phyloP scores from a whole-genome alignment of 2,888 invertebrate species.

The Sylvicola cinctus region DNA sequence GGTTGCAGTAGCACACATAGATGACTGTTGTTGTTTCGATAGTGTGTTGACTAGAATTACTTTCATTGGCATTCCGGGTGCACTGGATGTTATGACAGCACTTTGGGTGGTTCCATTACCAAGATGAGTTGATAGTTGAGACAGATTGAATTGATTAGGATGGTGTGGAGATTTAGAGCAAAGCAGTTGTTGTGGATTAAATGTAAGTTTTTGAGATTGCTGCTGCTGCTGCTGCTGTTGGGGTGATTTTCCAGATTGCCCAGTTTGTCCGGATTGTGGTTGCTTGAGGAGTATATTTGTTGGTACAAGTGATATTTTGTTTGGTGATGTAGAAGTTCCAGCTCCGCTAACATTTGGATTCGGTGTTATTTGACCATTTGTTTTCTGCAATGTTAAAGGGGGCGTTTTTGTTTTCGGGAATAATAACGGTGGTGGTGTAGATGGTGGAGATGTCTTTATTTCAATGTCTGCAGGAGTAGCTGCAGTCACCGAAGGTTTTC shows the following conservation, averaged over 20 bases:
- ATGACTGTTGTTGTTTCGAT: conserved; percentile 8
- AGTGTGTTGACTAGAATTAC: conserved; percentile 20
- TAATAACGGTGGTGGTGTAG: conserved; percentile 4
- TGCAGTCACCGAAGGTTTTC: conserved; percentile 6
- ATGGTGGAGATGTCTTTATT: conserved; percentile 2
- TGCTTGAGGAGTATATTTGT: conserved; percentile 22
- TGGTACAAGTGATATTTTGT: conserved; percentile 24
- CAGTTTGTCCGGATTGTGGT: conserved; percentile 7
- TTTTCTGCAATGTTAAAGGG: too few relatives aligned
- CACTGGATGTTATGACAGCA: conserved; percentile 6
- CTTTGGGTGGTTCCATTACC: background rate
- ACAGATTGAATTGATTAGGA: too few relatives aligned
- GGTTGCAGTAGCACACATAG: conserved; percentile 6
- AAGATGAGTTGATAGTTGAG: too few relatives aligned
- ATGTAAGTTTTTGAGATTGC: background rate
- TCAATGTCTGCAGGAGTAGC: conserved; percentile 1
- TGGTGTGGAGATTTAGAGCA: conserved; percentile 1
- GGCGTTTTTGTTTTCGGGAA: conserved; percentile 5
- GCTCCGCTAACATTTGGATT: too few relatives aligned
- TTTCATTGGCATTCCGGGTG: conserved; percentile 19
- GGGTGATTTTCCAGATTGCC: conserved; percentile 4
- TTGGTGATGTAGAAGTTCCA: conserved; percentile 5
- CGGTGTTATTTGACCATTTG: too few relatives aligned
- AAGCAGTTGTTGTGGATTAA: conserved; percentile 8
- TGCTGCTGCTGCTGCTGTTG: background rate